Evolutionary conservation across 2,113 vertebrate species (phyloP).

Genomic region (Sigmodon hispidus): DNA sequence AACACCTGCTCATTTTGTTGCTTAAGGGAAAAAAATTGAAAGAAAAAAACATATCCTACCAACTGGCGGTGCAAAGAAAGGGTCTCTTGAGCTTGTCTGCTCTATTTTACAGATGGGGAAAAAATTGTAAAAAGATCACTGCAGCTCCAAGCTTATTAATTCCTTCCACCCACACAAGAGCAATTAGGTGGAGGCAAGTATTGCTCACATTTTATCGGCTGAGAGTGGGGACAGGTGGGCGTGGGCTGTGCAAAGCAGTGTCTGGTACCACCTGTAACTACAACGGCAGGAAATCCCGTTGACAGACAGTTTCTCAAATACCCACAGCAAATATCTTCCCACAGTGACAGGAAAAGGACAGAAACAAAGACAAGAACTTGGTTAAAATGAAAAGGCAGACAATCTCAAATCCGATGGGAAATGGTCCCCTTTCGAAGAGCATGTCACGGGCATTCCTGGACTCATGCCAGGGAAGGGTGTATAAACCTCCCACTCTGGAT

Average conservation of each 20-base stretch:
- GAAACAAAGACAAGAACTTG: neutral
- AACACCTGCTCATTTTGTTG: conserved; percentile 73
- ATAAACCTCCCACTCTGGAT: neutral
- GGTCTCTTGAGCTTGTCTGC: conserved; percentile 63
- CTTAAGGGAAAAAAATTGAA: conserved; percentile 52
- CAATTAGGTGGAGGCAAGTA: conserved; percentile 58
- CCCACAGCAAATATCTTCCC: neutral
- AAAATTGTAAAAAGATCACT: conserved; percentile 60
- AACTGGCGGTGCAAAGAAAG: conserved; percentile 55
- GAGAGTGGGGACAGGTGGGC: conserved; percentile 16
- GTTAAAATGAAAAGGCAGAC: conserved; percentile 13
- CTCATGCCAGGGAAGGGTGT: neutral
- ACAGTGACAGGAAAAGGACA: neutral
- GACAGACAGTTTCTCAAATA: conserved; percentile 18
- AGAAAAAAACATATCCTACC: conserved; percentile 7
- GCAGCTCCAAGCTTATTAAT: conserved; percentile 64
- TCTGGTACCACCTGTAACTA: conserved; percentile 33
- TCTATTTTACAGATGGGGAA: conserved; percentile 64
- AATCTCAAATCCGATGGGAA: neutral
- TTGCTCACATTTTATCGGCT: conserved; percentile 27
- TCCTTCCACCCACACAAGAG: conserved; percentile 64
- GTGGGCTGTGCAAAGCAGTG: neutral
- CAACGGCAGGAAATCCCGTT: conserved; percentile 44
- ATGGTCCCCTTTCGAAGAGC: neutral
- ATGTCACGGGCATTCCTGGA: neutral